These are phyloP conservation scores for Leptopilina syphax DNA, from an alignment of 2,888 invertebrate genomes.

Conservation along the genomic window DNA sequence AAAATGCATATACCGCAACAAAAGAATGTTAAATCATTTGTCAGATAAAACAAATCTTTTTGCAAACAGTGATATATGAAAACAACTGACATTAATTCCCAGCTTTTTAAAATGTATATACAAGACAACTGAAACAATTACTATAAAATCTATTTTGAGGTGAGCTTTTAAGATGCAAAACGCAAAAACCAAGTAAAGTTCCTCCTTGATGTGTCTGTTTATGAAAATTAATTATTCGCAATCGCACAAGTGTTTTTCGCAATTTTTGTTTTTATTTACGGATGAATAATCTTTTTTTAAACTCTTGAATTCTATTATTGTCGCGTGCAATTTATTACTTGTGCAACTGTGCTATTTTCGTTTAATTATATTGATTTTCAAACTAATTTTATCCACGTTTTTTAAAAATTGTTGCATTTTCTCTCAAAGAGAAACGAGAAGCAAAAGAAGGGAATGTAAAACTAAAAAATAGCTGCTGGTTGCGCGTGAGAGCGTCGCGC, in stretches of 20 bases:
- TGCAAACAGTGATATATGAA: neutral
- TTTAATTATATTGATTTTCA: too few species aligned
- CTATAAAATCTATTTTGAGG: conserved; percentile 7
- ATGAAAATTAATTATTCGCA: neutral
- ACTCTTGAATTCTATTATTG: too few species aligned
- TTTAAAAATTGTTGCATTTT: too few species aligned
- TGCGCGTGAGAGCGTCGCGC: too few species aligned
- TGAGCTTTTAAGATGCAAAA: neutral
- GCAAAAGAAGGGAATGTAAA: too few species aligned
- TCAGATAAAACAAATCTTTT: conserved; percentile 7
- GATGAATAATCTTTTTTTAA: too few species aligned
- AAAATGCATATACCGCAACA: neutral
- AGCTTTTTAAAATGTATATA: neutral
- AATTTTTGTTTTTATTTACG: neutral
- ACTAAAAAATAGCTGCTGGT: too few species aligned
- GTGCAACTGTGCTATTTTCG: too few species aligned
- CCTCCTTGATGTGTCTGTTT: neutral
- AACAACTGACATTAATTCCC: neutral
- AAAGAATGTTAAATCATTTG: conserved; percentile 6
- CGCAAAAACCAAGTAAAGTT: neutral
- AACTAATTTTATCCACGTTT: too few species aligned
- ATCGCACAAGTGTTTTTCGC: neutral
- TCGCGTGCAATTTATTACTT: too few species aligned
- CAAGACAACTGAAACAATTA: neutral
- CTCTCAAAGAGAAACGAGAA: too few species aligned